These are phyloP conservation scores for Styela clava DNA, from an alignment of 23 tunicate genomes.

Conservation along the genomic window DNA sequence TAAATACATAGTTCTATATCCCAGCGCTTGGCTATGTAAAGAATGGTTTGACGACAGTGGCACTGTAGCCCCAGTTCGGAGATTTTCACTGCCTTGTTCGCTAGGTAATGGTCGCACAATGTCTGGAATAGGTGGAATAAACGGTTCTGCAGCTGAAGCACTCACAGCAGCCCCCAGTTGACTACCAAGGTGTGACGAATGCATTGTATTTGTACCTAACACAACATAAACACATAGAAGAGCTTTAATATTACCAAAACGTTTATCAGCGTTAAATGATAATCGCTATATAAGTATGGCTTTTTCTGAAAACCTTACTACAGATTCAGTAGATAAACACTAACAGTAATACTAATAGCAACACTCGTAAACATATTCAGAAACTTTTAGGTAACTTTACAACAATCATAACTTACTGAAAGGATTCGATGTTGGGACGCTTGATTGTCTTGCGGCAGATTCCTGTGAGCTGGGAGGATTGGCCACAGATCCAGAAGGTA, in stretches of 20 bases:
- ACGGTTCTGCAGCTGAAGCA: not conserved
- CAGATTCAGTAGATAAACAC: too few species aligned
- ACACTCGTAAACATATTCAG: too few species aligned
- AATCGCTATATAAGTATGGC: too few species aligned
- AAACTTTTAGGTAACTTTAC: too few species aligned
- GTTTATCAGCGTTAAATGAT: not conserved
- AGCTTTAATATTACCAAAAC: not conserved
- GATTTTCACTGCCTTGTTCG: conserved; percentile 1
- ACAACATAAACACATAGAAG: not conserved
- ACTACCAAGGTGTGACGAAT: conserved; percentile 19
- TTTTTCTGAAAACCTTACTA: too few species aligned
- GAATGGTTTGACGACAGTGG: conserved; percentile 22
- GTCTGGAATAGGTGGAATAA: conserved; percentile 3
- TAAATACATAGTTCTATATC: not conserved
- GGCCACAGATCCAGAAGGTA: not conserved
- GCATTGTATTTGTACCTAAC: conserved; percentile 27
- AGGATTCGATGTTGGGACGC: conserved; percentile 8
- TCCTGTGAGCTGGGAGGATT: not conserved
- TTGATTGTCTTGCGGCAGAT: not conserved
- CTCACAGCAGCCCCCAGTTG: not conserved
- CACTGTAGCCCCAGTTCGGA: conserved; percentile 20
- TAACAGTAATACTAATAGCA: too few species aligned
- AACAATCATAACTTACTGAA: conserved; percentile 36
- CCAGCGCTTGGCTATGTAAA: conserved; percentile 19
- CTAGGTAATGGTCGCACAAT: conserved; percentile 20